A percentile compares a stretch with the other conserved stretches of the same genome.
These are phyloP conservation scores for Polyommatus icarus DNA, from an alignment of 2,888 invertebrate species.

Conservation along the genomic window DNA sequence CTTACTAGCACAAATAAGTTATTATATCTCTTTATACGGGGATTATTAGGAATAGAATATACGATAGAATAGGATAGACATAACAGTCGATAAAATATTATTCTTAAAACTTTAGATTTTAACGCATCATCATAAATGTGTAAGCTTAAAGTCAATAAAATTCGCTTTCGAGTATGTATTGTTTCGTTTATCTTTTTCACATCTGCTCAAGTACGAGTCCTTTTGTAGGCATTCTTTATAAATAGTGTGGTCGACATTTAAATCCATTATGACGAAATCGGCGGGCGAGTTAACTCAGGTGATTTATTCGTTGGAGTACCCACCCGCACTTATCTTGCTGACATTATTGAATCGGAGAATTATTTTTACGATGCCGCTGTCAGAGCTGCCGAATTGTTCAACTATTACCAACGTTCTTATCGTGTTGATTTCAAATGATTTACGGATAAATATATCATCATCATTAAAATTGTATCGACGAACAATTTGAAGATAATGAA, in stretches of 20 bases:
- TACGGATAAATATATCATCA: neutral
- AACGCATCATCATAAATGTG: neutral
- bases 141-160: neutral
- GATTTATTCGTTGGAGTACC: slow-evolving; percentile 16
- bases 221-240: neutral
- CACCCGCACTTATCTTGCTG: slow-evolving; percentile 7
- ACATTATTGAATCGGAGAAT: neutral
- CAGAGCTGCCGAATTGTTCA: neutral
- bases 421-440: neutral
- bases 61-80: too few relatives aligned
- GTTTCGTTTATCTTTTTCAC: slow-evolving; percentile 10
- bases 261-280: slow-evolving; percentile 25
- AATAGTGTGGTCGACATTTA: slow-evolving; percentile 22
- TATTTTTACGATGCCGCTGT: neutral
- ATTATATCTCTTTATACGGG: too few relatives aligned
- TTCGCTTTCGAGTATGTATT: neutral
- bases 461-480: neutral
- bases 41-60: too few relatives aligned
- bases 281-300: slow-evolving; percentile 14
- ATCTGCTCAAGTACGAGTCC: slow-evolving; percentile 9
- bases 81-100: too few relatives aligned
- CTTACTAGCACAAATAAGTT: too few relatives aligned
- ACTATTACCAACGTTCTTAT: neutral
- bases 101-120: too few relatives aligned
- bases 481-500: neutral